Conservation (phyloP, 2,797 vertebrate genomes). For the Brachyrhaphis roseni region DNA sequence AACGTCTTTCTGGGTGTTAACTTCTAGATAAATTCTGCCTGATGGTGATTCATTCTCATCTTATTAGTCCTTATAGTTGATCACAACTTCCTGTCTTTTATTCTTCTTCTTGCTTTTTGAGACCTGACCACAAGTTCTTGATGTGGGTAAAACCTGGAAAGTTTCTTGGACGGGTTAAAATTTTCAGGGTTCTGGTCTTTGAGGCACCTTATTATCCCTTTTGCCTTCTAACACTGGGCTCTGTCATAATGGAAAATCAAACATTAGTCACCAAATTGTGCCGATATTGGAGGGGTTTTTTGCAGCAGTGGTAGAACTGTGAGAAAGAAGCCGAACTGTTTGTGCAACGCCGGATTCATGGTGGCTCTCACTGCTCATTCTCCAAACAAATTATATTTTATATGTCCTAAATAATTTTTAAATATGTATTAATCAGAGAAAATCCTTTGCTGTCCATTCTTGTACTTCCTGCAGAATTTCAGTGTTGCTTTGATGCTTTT, state of each 20-base stretch:
- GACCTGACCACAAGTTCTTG: neutral
- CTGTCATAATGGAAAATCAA: neutral
- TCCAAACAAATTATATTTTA: neutral
- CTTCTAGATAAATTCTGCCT: neutral
- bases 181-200: neutral
- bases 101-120: neutral
- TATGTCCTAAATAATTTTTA: neutral
- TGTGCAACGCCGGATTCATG: neutral
- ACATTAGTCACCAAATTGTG: neutral
- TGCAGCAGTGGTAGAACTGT: neutral
- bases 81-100: neutral
- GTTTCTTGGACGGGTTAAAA: neutral
- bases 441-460: neutral
- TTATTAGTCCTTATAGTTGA: neutral
- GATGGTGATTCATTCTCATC: neutral
- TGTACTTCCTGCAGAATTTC: neutral
- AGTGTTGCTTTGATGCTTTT: neutral
- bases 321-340: neutral
- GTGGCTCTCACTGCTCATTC: neutral
- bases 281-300: neutral
- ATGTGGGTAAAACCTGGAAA: neutral
- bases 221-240: neutral
- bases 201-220: neutral
- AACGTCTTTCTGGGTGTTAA: neutral
- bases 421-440: neutral